Evolutionary conservation across 2,888 invertebrate genomes (phyloP).

Genomic region (Cryptocephalus primarius): DNA sequence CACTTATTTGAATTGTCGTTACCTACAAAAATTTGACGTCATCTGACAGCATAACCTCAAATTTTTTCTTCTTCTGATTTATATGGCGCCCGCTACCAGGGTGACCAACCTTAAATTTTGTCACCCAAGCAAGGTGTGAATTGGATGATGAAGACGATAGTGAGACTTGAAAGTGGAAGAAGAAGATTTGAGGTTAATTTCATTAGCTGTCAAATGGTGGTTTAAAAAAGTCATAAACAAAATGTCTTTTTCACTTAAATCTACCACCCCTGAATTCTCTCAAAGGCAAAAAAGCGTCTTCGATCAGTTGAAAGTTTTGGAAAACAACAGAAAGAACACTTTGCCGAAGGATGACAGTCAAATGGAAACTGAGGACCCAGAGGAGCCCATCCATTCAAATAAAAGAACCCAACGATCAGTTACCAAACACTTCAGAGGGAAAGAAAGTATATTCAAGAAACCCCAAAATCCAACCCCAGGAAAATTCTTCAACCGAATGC

Average conservation of each 20-base stretch:
- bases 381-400: slow-evolving; percentile 5
- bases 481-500: slow-evolving; percentile 33
- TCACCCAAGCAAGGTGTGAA: no score
- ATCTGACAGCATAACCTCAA: no score
- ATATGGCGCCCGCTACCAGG: no score
- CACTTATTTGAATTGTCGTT: no score
- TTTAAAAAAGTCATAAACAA: neutral
- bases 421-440: slow-evolving; percentile 53
- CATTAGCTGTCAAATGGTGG: no score
- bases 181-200: no score
- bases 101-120: no score
- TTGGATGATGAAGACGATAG: no score
- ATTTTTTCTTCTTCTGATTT: no score
- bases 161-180: no score
- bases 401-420: slow-evolving; percentile 34
- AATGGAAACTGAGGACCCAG: slow-evolving; percentile 12
- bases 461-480: slow-evolving; percentile 52
- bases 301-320: slow-evolving; percentile 49
- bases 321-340: slow-evolving; percentile 35
- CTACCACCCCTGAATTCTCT: slow-evolving; percentile 31
- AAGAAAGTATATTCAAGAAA: slow-evolving; percentile 71
- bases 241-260: slow-evolving; percentile 14
- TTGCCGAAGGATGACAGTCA: slow-evolving; percentile 3
- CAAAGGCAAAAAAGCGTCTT: slow-evolving; percentile 60
- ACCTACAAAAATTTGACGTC: no score